A percentile compares a stretch with the other conserved stretches of the same genome.
Conservation (phyloP, 2,888 invertebrate species). For the Machimus atricapillus region DNA sequence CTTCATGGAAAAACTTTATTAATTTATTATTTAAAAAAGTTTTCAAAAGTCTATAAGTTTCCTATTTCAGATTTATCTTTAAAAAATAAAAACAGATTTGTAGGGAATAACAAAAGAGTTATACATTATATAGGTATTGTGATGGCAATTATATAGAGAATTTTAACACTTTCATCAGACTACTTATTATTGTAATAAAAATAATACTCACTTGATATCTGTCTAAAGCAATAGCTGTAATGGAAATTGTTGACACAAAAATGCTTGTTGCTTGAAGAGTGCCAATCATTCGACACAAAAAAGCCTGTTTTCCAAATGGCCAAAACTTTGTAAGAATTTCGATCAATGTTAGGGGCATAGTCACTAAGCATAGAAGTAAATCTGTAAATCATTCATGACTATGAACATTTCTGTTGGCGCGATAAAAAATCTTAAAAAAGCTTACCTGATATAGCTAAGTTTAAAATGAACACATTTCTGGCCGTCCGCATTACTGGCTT, state of each 20-base stretch:
- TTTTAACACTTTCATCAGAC: too few species aligned
- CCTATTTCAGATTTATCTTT: too few species aligned
- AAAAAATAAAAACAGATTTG: too few species aligned
- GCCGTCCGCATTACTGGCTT: constrained; percentile 91
- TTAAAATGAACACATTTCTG: constrained; percentile 91
- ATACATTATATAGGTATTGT: too few species aligned
- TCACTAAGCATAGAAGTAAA: constrained; percentile 84
- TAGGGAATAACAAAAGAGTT: too few species aligned
- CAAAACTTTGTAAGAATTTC: constrained; percentile 86
- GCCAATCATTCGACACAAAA: constrained; percentile 85
- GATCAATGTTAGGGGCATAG: constrained; percentile 88
- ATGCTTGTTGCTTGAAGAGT: constrained; percentile 89
- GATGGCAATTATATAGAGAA: neutral
- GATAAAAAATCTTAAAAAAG: neutral
- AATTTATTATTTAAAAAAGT: neutral
- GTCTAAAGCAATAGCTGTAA: constrained; percentile 88
- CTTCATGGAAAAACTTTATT: neutral
- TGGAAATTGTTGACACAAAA: constrained; percentile 92
- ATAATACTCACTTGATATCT: constrained; percentile 73
- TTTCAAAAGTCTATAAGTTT: neutral
- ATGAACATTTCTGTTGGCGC: neutral
- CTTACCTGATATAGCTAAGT: constrained; percentile 77
- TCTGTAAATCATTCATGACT: constrained; percentile 62
- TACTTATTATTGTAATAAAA: neutral
- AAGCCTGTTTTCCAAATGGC: constrained; percentile 77